Evolutionary conservation across 35 echinoderm and acorn worm genomes (phyloP), one percentile per base, ranked within the genome.

Genomic region (Heliocidaris erythrogramma): DNA sequence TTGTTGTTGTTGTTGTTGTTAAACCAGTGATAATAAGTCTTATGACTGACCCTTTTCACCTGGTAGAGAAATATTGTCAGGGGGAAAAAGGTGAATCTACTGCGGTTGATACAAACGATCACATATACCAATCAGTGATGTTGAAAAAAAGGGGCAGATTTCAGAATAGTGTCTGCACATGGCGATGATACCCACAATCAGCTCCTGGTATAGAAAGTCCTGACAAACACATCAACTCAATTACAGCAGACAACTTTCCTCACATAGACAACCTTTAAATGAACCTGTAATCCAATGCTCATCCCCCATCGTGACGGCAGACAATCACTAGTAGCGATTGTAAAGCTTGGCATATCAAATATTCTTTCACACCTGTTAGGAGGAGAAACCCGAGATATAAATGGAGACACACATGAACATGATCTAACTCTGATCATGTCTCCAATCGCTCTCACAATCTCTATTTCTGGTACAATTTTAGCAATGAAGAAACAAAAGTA

Each of bases 301-400:
- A 5, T 29, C 27, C 65, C 65, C 65, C 17, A n/a, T 78, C 7
- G 65, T 78, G 65, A 78, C 18, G 27, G 18, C 65, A 78, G 65
- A n/a, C 65, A 78, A 78, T 78, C 65, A 78, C 27, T 9, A 18
- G 65, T n/a, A 78, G 65, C 21, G 14, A 78, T 21, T 78, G 65
- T 27, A 78, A 78, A 78, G 65, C 65, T 78, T 78, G 21, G 24
- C 65, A 78, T 78, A 78, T 78, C 65, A 18, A 78, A 78, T 78
- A 78, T 78, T 78, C 65, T 8, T 78, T 78, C 65, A 78, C 65
- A 78, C 65, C 65, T 78, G 65, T 78, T 78, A n/a, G 65, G 65
- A 21, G 21, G 65, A 78, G 65, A 78, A 78, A 78, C 65, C 27
- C 27, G 65, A 78, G 65, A 78, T 78, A 6, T 17, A 27, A 78